phyloP scores from a whole-genome alignment of 2,888 invertebrate genomes.

The Apocheima hispidaria region DNA sequence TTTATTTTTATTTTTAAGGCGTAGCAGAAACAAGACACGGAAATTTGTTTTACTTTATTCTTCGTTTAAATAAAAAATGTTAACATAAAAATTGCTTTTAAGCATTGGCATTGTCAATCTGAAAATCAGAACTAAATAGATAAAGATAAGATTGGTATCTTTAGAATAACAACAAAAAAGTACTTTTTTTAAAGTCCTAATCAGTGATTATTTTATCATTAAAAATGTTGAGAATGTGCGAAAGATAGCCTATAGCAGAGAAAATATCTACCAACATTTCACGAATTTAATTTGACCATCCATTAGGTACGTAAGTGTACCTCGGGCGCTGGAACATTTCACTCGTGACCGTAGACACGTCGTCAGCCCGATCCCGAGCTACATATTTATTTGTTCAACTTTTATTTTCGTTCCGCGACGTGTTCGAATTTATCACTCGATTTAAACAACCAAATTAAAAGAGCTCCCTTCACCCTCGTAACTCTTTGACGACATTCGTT shows the following conservation, averaged over 20 bases:
- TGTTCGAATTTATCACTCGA: constrained; percentile 38
- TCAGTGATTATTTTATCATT: no score
- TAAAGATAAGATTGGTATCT: no score
- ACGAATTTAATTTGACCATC: constrained; percentile 28
- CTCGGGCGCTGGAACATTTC: constrained; percentile 20
- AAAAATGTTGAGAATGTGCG: neutral
- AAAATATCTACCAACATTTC: neutral
- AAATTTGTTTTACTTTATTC: no score
- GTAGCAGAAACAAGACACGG: no score
- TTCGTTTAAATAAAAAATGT: no score
- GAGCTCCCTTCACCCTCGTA: constrained; percentile 9
- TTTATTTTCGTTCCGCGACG: constrained; percentile 39
- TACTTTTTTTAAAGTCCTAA: no score
- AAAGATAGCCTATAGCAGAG: neutral
- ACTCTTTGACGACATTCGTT: constrained; percentile 20
- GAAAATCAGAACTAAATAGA: no score
- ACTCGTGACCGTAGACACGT: constrained; percentile 27
- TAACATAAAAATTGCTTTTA: no score
- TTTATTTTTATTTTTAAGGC: no score
- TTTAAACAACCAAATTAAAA: constrained; percentile 25
- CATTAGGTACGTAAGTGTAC: constrained; percentile 13
- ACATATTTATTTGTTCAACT: constrained; percentile 40
- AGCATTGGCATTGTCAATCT: no score
- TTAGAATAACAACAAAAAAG: no score
- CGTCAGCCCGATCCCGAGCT: constrained; percentile 25